Base-by-base conservation (phyloP, 2,113 vertebrate genomes). In the Callocephalon fimbriatum region DNA sequence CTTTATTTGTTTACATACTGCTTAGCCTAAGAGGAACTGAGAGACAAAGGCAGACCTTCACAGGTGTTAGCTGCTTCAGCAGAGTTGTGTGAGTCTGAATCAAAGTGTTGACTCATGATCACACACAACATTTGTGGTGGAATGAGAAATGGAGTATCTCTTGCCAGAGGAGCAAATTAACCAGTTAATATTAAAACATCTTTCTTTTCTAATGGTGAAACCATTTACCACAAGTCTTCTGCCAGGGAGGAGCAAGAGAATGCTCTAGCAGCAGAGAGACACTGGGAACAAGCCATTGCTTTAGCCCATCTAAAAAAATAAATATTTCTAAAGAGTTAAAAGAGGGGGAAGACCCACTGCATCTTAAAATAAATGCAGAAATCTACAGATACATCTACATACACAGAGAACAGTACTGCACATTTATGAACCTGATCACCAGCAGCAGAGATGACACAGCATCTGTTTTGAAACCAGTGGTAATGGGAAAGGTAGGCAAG, bases 281-380 rank as follows among this genome's bases (percentile, higher is more conserved):
- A 67, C 2, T 17, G 19, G 21, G 45, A 84, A 80, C 13, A 89
- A 94, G 22, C 3, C 15, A 27, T 42, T n/a, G 6, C 9, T 92
- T 71, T 81, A 66, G 56, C 9, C 31, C 8, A 23, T 38, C 23
- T 75, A 8, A 84, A 86, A 72, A 79, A 1, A 20, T 8, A 44
- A 0, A 4, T 32, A 31, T 42, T 90, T 82, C 74, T 92, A 20
- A 61, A 40, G 45, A 85, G 32, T 32, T 50, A 72, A 61, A 89
- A 58, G 25, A 40, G 10, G 6, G 9, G 12, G 2, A 5, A 72
- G 63, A 2, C 12, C 17, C 40, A 42, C 35, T 38, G 4, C 6
- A 16, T 63, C 47, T 59, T 47, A 74, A 94, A 88, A 72, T 45
- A 75, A 68, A 85, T 45, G 29, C 29, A 79, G 47, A 68, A 82